Base-by-base conservation (phyloP, 2,113 vertebrate genomes). In the Eonycteris spelaea region DNA sequence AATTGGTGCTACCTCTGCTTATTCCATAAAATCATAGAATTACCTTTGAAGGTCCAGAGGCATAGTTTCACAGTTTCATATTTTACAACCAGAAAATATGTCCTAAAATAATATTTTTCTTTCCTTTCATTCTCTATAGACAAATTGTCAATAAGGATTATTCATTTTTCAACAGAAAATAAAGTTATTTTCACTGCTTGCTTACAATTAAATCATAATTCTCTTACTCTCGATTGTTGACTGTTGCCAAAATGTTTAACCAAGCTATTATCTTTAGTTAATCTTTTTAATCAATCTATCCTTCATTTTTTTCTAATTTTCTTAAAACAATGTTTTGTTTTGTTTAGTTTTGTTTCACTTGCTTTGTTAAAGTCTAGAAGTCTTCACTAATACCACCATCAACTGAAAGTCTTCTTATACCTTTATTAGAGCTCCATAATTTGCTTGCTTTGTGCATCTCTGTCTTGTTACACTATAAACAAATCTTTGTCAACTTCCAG, bases 11-110 rank as follows among this genome's bases (percentile, higher is more conserved):
- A 86, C 19, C 1, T 96, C 5, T 80, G 87, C 53, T 75, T 82
- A 68, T 10, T 94, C 28, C n/a, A 85, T 79, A 90, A 97, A 95
- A 89, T 68, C 68, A 74, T 19, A 91, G 51, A 88, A 92, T 70
- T 94, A 77, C 30, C 6, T 74, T 33, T 86, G 53, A 61, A 83
- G n/a, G 9, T 21, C 67, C 26, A 78, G 28, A 75, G 5, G 13
- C 40, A 85, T 14, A 43, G 0, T 83, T 88, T 94, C n/a, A 75
- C 51, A 57, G 45, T 57, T 11, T 16, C 9, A 70, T 30, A 79
- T 75, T 95, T 93, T 78, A 82, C 3, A 95, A 53, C 0, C 15
- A 83, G 4, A 96, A 79, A 57, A 22, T 91, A 67, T 35, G 11
- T 28, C 75, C 73, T 57, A 80, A 80, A 79, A 71, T 73, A 67